Conservation (phyloP, 2,797 vertebrate species). For the Sorex maritimensis region DNA sequence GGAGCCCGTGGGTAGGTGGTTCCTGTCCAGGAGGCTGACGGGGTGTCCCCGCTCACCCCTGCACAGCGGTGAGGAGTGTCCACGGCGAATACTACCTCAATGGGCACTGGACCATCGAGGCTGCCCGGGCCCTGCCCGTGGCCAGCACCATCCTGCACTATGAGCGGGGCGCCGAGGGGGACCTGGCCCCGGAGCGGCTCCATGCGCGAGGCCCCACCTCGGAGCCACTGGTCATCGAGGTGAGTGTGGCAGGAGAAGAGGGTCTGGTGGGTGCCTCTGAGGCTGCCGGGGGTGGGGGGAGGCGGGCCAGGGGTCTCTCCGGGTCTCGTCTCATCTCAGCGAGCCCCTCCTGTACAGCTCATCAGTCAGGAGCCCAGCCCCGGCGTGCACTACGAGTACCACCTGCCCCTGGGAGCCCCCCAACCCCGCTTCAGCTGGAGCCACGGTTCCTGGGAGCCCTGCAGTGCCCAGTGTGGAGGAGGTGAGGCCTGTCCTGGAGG, state of each 20-base stretch:
- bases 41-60: no score
- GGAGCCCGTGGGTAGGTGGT: accelerated
- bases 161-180: conserved; percentile 94
- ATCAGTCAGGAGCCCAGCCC: conserved; percentile 96
- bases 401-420: conserved; percentile 91
- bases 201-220: conserved; percentile 96
- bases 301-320: neutral
- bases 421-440: conserved; percentile 95
- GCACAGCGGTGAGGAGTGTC: conserved; percentile 95
- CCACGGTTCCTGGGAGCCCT: conserved; percentile 95
- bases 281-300: neutral
- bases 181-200: conserved; percentile 94
- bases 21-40: accelerated
- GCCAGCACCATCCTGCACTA: conserved; percentile 96
- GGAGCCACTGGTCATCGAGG: conserved; percentile 97
- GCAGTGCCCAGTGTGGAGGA: conserved; percentile 96
- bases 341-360: conserved; percentile 90
- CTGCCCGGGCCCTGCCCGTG: conserved; percentile 91
- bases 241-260: conserved; percentile 81
- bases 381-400: conserved; percentile 95
- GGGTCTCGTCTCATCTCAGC: neutral
- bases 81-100: conserved; percentile 98
- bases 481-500: conserved; percentile 90
- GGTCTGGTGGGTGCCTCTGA: no score
- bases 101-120: conserved; percentile 97